Evolutionary conservation across 2,113 vertebrate genomes (phyloP).

Genomic region (Naja naja): DNA sequence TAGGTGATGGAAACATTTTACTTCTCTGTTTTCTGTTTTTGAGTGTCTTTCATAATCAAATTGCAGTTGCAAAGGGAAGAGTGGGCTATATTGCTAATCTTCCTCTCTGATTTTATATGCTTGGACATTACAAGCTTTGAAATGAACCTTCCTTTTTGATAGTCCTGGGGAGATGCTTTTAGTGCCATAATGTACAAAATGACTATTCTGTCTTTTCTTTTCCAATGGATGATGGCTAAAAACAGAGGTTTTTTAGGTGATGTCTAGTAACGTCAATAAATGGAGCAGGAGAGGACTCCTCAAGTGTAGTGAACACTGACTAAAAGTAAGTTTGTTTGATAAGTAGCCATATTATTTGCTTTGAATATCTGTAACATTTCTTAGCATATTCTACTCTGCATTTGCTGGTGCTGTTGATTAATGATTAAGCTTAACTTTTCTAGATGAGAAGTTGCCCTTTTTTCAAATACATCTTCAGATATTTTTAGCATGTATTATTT

Average conservation of each 20-base stretch:
- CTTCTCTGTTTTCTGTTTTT: conserved; percentile 13
- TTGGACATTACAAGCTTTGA: rapidly evolving
- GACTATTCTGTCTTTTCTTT: background rate
- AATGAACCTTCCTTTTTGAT: background rate
- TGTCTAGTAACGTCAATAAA: background rate
- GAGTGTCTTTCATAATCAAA: background rate
- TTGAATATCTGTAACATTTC: background rate
- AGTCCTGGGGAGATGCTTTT: background rate
- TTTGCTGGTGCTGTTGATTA: background rate
- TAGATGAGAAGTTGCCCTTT: background rate
- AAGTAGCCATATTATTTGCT: conserved; percentile 14
- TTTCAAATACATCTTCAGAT: background rate
- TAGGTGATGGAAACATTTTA: conserved; percentile 74
- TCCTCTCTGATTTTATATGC: background rate
- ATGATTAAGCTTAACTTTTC: background rate
- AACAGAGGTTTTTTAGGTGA: conserved; percentile 19
- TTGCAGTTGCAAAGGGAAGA: background rate
- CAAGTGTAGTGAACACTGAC: rapidly evolving
- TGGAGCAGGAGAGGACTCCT: background rate
- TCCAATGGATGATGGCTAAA: background rate
- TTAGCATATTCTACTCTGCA: background rate
- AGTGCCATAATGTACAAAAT: background rate
- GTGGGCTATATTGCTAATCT: background rate
- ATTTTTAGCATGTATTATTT: background rate
- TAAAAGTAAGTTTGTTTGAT: conserved; percentile 11